phyloP scores from a whole-genome alignment of 2,888 invertebrate species.

The Rhingia rostrata region DNA sequence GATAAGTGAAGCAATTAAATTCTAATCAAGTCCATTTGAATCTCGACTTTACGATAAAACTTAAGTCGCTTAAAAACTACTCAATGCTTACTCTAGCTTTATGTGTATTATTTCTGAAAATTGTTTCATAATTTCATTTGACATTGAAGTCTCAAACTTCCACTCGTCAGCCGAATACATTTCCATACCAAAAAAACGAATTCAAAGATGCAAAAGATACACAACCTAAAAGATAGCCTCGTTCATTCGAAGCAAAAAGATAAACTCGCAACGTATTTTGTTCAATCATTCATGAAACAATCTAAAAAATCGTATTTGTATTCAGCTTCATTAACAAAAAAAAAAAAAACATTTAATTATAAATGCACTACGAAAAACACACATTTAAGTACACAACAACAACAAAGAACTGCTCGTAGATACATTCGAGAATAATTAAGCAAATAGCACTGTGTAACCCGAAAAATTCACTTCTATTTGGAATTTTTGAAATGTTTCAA shows the following conservation, averaged over 20 bases:
- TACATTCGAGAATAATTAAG: conserved; percentile 9
- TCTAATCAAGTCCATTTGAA: no score
- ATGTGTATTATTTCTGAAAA: no score
- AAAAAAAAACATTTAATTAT: conserved; percentile 7
- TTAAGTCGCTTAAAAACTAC: no score
- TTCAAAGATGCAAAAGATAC: no score
- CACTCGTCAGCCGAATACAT: no score
- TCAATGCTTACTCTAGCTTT: no score
- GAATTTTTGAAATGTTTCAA: conserved; percentile 15
- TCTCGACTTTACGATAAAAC: no score
- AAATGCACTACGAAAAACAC: not conserved
- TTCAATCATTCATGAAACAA: not conserved
- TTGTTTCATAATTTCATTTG: no score
- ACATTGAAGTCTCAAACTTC: no score
- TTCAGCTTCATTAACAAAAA: not conserved
- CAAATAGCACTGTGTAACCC: conserved; percentile 4
- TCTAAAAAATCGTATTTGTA: not conserved
- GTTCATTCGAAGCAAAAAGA: not conserved
- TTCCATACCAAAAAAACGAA: no score
- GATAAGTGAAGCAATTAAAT: no score
- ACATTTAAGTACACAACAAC: not conserved
- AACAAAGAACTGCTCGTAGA: not conserved
- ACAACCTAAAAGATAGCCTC: no score
- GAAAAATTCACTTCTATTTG: conserved; percentile 6
- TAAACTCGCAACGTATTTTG: not conserved